Evolutionary conservation across 2,888 invertebrate species (phyloP).

Genomic region (Mimumesa dahlbomi): DNA sequence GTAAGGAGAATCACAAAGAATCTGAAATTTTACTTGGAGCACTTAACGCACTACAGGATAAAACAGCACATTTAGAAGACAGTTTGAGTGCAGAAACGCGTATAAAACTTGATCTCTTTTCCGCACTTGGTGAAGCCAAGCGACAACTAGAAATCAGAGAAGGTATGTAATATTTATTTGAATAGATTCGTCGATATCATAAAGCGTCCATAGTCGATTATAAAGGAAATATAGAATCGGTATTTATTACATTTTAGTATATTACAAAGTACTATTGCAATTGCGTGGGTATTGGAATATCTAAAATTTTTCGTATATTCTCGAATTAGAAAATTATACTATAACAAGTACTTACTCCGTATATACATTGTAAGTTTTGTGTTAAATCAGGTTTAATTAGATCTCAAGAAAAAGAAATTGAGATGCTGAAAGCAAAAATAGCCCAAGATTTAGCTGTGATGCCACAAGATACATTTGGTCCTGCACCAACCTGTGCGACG

Average conservation of each 20-base stretch:
- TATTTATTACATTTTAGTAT: too few species aligned
- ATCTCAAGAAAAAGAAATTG: constrained; percentile 94
- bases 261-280: background rate
- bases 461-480: constrained; percentile 87
- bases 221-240: too few species aligned
- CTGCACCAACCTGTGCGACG: constrained; percentile 82
- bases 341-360: too few species aligned
- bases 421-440: constrained; percentile 93
- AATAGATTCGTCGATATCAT: too few species aligned
- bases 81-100: constrained; percentile 97
- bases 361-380: constrained; percentile 30
- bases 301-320: too few species aligned
- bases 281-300: too few species aligned
- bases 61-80: constrained; percentile 94
- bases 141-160: constrained; percentile 93
- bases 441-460: constrained; percentile 97
- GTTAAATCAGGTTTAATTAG: constrained; percentile 86
- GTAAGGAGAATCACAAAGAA: constrained; percentile 85
- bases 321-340: too few species aligned
- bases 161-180: constrained; percentile 82
- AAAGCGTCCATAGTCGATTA: too few species aligned
- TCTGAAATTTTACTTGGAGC: constrained; percentile 91
- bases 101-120: constrained; percentile 98
- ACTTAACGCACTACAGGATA: constrained; percentile 92
- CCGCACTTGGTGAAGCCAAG: constrained; percentile 97